Evolutionary conservation across 2,888 invertebrate genomes (phyloP).

Genomic region (Nudaria mundana): DNA sequence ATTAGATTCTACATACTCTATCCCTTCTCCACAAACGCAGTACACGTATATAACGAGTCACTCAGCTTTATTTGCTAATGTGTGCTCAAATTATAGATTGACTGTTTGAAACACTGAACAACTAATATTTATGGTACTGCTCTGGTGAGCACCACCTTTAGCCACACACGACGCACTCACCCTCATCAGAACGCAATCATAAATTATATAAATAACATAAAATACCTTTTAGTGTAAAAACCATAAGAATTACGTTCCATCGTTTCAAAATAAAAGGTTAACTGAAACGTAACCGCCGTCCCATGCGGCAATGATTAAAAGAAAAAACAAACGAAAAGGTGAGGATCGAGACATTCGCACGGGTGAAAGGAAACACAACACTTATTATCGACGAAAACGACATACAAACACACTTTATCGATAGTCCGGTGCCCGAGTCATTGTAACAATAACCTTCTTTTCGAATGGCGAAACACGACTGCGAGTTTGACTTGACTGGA

Average conservation of each 20-base stretch:
- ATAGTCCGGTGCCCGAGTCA: conserved; percentile 75
- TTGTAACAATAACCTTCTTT: conserved; percentile 77
- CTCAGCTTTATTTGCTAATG: conserved; percentile 25
- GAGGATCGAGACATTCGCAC: conserved; percentile 80
- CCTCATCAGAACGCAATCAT: conserved; percentile 66
- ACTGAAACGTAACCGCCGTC: conserved; percentile 80
- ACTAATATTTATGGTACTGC: conserved; percentile 26
- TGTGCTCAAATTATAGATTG: conserved; percentile 27
- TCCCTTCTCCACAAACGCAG: conserved; percentile 28
- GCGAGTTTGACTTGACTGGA: conserved; percentile 34
- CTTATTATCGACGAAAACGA: conserved; percentile 80
- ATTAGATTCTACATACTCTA: conserved; percentile 2
- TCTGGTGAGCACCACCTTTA: conserved; percentile 43
- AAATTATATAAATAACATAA: conserved; percentile 80
- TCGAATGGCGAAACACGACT: conserved; percentile 75
- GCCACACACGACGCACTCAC: conserved; percentile 73
- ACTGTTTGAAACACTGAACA: conserved; percentile 33
- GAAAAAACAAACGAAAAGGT: conserved; percentile 75
- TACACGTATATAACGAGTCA: conserved; percentile 8
- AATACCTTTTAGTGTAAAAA: conserved; percentile 91
- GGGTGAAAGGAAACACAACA: conserved; percentile 80
- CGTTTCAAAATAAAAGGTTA: conserved; percentile 83
- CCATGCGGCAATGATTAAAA: conserved; percentile 76
- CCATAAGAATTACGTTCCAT: conserved; percentile 91
- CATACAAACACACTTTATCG: conserved; percentile 82